These are phyloP conservation scores for Chrysopilus asiliformis DNA, from an alignment of 2,888 invertebrate genomes.

Conservation along the genomic window DNA sequence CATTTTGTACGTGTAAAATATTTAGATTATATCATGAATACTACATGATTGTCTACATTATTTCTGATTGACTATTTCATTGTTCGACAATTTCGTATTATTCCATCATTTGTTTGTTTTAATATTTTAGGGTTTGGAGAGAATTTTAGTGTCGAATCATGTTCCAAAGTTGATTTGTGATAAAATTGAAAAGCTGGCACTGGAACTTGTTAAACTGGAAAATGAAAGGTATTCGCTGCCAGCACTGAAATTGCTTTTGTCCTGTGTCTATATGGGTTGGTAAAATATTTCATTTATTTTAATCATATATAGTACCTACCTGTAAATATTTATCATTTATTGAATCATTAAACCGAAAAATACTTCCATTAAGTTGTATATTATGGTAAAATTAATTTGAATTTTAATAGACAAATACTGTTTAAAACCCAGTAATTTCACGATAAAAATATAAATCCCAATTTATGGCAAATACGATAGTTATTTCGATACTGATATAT, in stretches of 20 bases:
- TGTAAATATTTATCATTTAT: not conserved
- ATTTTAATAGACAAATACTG: not conserved
- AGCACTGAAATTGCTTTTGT: slow-evolving; percentile 58
- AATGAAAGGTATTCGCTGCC: slow-evolving; percentile 56
- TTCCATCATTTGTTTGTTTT: no score
- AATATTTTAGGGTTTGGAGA: slow-evolving; percentile 47
- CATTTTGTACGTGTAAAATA: no score
- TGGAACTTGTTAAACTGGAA: slow-evolving; percentile 53
- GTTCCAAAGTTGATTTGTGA: slow-evolving; percentile 44
- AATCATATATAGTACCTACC: not conserved
- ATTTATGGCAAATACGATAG: no score
- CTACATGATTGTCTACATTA: no score
- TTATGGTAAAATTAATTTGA: not conserved
- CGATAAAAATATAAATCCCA: no score
- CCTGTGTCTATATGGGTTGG: slow-evolving; percentile 63
- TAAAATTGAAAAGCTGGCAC: slow-evolving; percentile 51
- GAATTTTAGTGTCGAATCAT: slow-evolving; percentile 46
- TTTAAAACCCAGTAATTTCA: slow-evolving; percentile 1
- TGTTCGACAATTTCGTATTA: not conserved
- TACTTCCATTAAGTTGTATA: not conserved
- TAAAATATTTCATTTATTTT: slow-evolving; percentile 11
- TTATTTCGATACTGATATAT: no score
- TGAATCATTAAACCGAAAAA: not conserved
- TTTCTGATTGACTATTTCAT: slow-evolving; percentile 22
- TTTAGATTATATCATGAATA: no score